A percentile compares a stretch with the other conserved stretches of the same genome.
phyloP scores from a whole-genome alignment of 2,888 invertebrate species.

The Pheosia gnoma region DNA sequence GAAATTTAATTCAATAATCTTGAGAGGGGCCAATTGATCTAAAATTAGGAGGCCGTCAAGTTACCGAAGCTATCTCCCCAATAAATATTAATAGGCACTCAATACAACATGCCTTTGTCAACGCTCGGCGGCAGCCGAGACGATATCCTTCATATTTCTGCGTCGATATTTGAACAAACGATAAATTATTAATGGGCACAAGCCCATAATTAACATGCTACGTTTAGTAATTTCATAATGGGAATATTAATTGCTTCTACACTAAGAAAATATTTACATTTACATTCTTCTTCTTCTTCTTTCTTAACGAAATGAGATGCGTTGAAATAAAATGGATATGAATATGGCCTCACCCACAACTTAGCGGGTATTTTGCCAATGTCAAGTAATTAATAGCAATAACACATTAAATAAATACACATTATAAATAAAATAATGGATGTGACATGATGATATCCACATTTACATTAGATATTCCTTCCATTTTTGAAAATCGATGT shows the following conservation, averaged over 20 bases:
- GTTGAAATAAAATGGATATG: no score
- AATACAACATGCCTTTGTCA: constrained; percentile 54
- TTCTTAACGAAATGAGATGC: no score
- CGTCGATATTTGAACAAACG: constrained; percentile 11
- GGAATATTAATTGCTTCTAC: neutral
- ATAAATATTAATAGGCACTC: constrained; percentile 66
- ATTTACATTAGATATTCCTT: neutral
- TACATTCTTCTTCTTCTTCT: no score
- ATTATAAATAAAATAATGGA: no score
- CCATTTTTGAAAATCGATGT: neutral
- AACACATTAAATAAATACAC: no score
- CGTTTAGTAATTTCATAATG: constrained; percentile 14
- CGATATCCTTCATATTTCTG: constrained; percentile 20
- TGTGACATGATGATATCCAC: no score
- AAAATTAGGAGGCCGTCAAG: constrained; percentile 53
- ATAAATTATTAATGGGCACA: constrained; percentile 19
- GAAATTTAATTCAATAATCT: constrained; percentile 45
- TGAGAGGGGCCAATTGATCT: constrained; percentile 50
- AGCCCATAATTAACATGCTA: constrained; percentile 17
- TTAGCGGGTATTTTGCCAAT: no score
- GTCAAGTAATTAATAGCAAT: no score
- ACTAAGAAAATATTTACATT: no score
- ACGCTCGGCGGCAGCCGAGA: constrained; percentile 15
- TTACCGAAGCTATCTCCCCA: constrained; percentile 55
- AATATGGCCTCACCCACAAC: no score